Evolutionary conservation across 35 echinoderm and acorn worm species (phyloP), one percentile per base, ranked within the genome.

Genomic region (Anneissia japonica): DNA sequence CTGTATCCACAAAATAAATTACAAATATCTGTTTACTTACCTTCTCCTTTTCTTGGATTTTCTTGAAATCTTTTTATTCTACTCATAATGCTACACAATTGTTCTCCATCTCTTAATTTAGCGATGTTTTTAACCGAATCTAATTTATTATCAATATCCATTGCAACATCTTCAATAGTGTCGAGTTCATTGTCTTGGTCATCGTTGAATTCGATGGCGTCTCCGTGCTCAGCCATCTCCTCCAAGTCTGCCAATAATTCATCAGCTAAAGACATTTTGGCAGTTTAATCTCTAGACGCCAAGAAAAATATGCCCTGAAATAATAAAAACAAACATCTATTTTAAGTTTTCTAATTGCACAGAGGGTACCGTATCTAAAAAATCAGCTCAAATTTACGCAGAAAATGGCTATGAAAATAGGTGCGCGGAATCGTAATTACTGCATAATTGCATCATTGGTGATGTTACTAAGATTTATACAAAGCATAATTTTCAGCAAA

Each of bases 221-320:
- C 81, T 26, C 91, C 85, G 74, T 93, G 91, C 81, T 97, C 94
- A 26, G 94, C 94, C 30, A 97, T 97, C 94, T 97, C 94, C 81
- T 97, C 94, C 80, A 97, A 84, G 43, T 97, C 94, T 56, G 94
- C 94, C 13, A 97, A 46, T 11, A 97, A 80, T 30, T 97, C 94
- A 86, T 97, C 94, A 3, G 94, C 94, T 26, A 97, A 74, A 82
- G 94, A 97, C 94, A 97, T 97, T 23, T 64, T 64, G 11, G 51
- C 7, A 26, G 51, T 64, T 64, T 64, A 43, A 14, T 43, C n/a
- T n/a, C n/a, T n/a, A n/a, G n/a, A n/a, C n/a, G n/a, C n/a, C n/a
- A n/a, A n/a, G n/a, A n/a, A n/a, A n/a, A n/a, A n/a, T n/a, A n/a
- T n/a, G n/a, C n/a, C n/a, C n/a, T n/a, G n/a, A n/a, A n/a, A n/a